Percentiles rank a stretch among this genome's conserved stretches.
Evolutionary conservation across 92 coral and sea anemone genomes (phyloP).

Genomic region (Meandrina meandrites): DNA sequence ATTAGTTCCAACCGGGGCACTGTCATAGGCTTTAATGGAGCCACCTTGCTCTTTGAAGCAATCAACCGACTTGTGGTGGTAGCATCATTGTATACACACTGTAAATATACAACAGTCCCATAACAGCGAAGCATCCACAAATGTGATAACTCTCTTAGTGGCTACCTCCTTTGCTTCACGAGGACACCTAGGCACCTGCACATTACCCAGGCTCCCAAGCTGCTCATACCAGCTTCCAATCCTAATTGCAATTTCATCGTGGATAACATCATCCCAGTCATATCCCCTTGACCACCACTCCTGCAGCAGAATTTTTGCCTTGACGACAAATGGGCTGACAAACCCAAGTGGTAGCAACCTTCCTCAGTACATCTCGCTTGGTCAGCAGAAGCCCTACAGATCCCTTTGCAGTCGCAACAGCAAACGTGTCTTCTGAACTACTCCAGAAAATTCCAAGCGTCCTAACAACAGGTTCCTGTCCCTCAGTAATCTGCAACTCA

Average conservation of each 20-base stretch:
- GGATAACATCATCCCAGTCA: slow-evolving; percentile 66
- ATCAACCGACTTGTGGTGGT: slow-evolving; percentile 40
- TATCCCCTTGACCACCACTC: slow-evolving; percentile 58
- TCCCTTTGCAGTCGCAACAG: not conserved
- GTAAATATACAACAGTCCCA: slow-evolving; percentile 52
- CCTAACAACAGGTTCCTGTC: slow-evolving; percentile 22
- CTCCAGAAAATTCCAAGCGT: slow-evolving; percentile 31
- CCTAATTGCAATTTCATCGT: slow-evolving; percentile 8
- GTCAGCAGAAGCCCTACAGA: not conserved
- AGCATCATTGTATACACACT: slow-evolving; percentile 36
- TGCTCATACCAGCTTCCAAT: not conserved
- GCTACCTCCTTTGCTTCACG: slow-evolving; percentile 1
- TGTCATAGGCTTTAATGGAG: slow-evolving; percentile 56
- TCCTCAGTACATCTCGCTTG: slow-evolving; percentile 54
- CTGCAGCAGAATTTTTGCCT: slow-evolving; percentile 57
- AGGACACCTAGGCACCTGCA: slow-evolving; percentile 1
- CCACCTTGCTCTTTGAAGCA: slow-evolving; percentile 66
- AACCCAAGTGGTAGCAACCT: slow-evolving; percentile 57
- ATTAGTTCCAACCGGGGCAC: slow-evolving; percentile 65
- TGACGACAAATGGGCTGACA: slow-evolving; percentile 44
- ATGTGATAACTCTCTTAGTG: slow-evolving; percentile 44
- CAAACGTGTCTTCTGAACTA: slow-evolving; percentile 21
- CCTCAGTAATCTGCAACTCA: not conserved
- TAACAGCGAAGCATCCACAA: slow-evolving; percentile 59
- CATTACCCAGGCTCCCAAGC: not conserved